A percentile compares a stretch with the other conserved stretches of the same genome.
Evolutionary conservation across 2,797 vertebrate genomes (phyloP).

Genomic region (Enteromius afrohamiltoni): DNA sequence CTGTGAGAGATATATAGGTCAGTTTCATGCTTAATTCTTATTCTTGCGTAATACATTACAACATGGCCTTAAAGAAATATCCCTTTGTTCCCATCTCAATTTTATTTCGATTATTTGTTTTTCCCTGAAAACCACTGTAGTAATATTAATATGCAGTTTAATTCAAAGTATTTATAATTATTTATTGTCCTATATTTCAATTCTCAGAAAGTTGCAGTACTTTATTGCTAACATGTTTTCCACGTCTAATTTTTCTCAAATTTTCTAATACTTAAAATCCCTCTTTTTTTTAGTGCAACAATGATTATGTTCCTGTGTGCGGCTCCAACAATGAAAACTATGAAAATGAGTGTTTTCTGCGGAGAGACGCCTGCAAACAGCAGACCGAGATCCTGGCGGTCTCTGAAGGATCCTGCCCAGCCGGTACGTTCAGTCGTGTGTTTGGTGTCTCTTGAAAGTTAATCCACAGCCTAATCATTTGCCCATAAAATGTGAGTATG

Average conservation of each 20-base stretch:
- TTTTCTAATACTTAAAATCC: constrained; percentile 18
- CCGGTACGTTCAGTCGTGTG: constrained; percentile 79
- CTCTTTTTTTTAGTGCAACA: constrained; percentile 86
- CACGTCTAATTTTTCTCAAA: neutral
- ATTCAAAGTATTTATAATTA: neutral
- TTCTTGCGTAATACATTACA: constrained; percentile 32
- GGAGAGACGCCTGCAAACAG: constrained; percentile 95
- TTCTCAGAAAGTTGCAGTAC: neutral
- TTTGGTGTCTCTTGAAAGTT: neutral
- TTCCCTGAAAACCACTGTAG: neutral
- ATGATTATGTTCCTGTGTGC: constrained; percentile 95
- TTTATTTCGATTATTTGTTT: too few relatives aligned
- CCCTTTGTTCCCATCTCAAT: constrained; percentile 32
- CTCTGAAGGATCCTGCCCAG: constrained; percentile 92
- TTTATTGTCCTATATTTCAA: neutral
- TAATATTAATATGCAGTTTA: neutral
- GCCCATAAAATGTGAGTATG: neutral
- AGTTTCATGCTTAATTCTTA: constrained; percentile 32
- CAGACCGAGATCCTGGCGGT: constrained; percentile 94
- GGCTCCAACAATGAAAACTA: constrained; percentile 98
- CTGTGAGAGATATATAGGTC: constrained; percentile 42
- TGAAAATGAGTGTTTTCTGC: constrained; percentile 96
- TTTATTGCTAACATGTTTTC: neutral
- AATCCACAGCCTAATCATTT: constrained; percentile 3
- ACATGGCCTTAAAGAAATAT: neutral